Conservation (phyloP, 2,888 invertebrate species). For the Eupithecia inturbata region DNA sequence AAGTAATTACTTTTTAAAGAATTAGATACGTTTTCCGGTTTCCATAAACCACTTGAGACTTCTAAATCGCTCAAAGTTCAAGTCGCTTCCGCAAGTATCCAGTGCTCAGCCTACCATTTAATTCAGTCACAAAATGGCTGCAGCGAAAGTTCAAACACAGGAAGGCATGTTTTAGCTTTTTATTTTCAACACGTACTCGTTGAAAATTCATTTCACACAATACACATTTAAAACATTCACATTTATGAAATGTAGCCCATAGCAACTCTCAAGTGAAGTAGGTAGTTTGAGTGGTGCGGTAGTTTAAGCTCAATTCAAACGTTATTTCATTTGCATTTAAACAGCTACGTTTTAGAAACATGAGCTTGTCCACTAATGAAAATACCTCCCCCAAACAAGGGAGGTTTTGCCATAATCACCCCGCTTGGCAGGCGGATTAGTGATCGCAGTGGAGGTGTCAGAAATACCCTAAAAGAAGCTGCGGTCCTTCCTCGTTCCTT, state of each 20-base stretch:
- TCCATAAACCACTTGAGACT: background rate
- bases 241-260: background rate
- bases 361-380: background rate
- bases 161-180: conserved; percentile 13
- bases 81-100: conserved; percentile 10
- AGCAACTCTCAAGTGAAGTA: background rate
- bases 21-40: background rate
- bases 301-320: background rate
- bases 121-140: conserved; percentile 53
- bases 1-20: background rate
- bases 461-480: background rate
- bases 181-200: conserved; percentile 19
- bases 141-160: conserved; percentile 45
- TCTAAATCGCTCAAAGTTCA: conserved; percentile 2
- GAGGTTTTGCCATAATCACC: too few relatives aligned
- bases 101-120: conserved; percentile 35
- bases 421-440: too few relatives aligned
- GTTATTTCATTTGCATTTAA: background rate
- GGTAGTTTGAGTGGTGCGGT: background rate
- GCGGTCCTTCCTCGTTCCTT: background rate
- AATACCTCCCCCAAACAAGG: too few relatives aligned
- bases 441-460: too few relatives aligned
- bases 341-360: background rate
- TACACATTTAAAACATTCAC: background rate
- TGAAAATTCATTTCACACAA: conserved; percentile 4